Conservation (phyloP, 2,113 vertebrate species). For the Propithecus coquereli region DNA sequence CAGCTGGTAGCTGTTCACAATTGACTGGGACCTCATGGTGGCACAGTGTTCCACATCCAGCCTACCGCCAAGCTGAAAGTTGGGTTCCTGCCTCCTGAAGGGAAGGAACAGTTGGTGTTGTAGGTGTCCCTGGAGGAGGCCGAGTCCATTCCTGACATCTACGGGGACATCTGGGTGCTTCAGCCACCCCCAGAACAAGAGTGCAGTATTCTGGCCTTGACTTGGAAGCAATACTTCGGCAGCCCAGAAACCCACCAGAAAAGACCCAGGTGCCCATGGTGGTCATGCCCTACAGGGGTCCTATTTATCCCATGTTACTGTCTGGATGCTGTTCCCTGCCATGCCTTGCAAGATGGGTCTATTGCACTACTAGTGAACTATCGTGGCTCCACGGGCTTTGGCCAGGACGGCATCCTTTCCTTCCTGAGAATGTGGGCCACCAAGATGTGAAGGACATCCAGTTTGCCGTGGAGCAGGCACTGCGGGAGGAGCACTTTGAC, state of each 20-base stretch:
- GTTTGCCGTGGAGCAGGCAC: constrained; percentile 88
- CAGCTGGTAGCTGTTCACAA: constrained; percentile 86
- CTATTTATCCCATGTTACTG: constrained; percentile 87
- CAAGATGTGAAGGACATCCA: constrained; percentile 96
- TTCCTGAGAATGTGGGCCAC: constrained; percentile 90
- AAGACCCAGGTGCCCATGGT: constrained; percentile 88
- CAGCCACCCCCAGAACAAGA: constrained; percentile 89
- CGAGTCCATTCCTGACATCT: constrained; percentile 82
- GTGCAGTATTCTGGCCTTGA: constrained; percentile 89
- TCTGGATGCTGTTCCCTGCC: constrained; percentile 90
- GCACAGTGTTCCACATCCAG: constrained; percentile 90
- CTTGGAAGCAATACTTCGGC: constrained; percentile 92
- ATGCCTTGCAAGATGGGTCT: constrained; percentile 90
- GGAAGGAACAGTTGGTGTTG: constrained; percentile 80
- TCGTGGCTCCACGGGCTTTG: constrained; percentile 92
- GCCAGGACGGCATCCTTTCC: constrained; percentile 92
- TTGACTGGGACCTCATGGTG: constrained; percentile 91
- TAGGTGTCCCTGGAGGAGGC: constrained; percentile 93
- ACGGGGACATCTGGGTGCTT: constrained; percentile 88
- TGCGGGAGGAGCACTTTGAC: constrained; percentile 84
- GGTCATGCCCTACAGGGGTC: constrained; percentile 95
- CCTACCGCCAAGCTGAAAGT: constrained; percentile 88
- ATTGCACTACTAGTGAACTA: constrained; percentile 95
- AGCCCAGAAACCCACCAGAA: constrained; percentile 82
- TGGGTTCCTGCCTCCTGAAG: constrained; percentile 86